Percentiles rank a stretch among this genome's conserved stretches.
Evolutionary conservation across 2,113 vertebrate species (phyloP).

Genomic region (Corapipo altera): DNA sequence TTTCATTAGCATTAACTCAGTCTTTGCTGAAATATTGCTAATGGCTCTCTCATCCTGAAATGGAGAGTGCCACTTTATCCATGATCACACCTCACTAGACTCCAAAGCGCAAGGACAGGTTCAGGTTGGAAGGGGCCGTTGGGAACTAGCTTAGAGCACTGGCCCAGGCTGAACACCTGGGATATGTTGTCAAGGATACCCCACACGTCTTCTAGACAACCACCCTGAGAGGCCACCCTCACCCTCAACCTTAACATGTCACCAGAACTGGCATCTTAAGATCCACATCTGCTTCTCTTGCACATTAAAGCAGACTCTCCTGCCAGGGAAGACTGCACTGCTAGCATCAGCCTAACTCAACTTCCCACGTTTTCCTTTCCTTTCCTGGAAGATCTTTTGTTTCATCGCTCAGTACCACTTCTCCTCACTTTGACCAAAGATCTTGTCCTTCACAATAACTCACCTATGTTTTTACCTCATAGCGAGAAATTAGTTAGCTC

Average conservation of each 20-base stretch:
- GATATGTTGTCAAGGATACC: background rate
- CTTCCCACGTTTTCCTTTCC: background rate
- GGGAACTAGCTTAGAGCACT: fast-evolving
- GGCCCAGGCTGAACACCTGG: background rate
- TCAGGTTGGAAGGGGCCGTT: background rate
- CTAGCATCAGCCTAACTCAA: background rate
- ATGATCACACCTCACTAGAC: background rate
- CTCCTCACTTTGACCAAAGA: background rate
- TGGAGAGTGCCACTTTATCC: background rate
- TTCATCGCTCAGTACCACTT: background rate
- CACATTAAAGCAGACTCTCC: background rate
- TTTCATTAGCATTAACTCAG: background rate
- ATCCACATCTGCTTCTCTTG: background rate
- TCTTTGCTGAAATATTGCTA: background rate
- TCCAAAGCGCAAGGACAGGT: background rate
- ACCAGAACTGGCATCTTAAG: background rate
- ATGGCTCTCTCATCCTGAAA: background rate
- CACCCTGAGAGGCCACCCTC: background rate
- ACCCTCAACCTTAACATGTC: background rate
- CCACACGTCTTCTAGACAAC: background rate
- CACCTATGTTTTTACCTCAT: background rate
- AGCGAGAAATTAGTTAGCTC: background rate
- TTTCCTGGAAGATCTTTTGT: background rate
- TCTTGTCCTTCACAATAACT: background rate
- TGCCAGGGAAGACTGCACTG: background rate